A percentile compares a stretch with the other conserved stretches of the same genome.
Evolutionary conservation across 2,113 vertebrate species (phyloP).

Genomic region (Picathartes gymnocephalus): DNA sequence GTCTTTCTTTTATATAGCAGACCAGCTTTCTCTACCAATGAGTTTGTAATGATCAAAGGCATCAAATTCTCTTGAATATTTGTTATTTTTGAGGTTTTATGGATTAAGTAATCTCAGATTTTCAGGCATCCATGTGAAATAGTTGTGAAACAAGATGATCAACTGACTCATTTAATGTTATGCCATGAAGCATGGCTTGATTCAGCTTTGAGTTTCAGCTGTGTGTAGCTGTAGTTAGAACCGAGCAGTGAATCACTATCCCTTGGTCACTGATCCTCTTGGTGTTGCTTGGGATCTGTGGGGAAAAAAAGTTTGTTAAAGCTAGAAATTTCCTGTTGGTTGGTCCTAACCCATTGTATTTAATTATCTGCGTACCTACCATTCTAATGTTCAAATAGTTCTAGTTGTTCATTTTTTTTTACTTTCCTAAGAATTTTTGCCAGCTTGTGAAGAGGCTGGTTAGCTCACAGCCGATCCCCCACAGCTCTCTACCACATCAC

Average conservation of each 20-base stretch:
- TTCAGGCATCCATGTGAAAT: not conserved
- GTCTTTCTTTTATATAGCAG: not conserved
- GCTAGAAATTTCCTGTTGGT: not conserved
- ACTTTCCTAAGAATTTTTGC: not conserved
- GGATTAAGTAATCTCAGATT: not conserved
- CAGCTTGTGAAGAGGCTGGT: not conserved
- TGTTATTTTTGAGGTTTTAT: not conserved
- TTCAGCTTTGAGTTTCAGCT: not conserved
- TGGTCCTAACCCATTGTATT: not conserved
- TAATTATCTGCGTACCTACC: not conserved
- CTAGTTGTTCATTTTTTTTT: not conserved
- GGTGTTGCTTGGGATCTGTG: not conserved
- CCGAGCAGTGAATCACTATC: rapidly evolving
- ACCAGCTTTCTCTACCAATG: not conserved
- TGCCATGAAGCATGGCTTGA: not conserved
- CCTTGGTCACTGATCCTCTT: not conserved
- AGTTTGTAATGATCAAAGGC: not conserved
- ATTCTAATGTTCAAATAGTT: not conserved
- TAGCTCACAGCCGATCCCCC: not conserved
- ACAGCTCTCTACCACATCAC: not conserved
- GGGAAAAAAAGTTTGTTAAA: not conserved
- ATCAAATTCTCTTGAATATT: not conserved
- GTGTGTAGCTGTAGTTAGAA: not conserved
- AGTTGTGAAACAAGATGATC: not conserved
- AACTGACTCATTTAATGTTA: not conserved